Evolutionary conservation across 1,140 invertebrate species (phyloP).

Genomic region (Akabosia matsudoensis): DNA sequence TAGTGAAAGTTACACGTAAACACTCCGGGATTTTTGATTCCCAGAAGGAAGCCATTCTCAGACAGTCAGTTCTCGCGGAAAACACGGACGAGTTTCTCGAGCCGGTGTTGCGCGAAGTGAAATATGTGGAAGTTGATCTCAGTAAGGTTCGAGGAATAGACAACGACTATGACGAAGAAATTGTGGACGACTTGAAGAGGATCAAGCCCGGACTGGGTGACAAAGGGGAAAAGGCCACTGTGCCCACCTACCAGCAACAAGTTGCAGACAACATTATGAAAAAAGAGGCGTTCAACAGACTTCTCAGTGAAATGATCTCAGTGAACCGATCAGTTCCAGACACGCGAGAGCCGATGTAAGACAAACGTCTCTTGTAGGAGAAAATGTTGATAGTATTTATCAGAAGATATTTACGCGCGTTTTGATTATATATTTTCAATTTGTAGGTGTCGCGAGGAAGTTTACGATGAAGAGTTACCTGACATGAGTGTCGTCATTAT

Average conservation of each 20-base stretch:
- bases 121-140: slow-evolving; percentile 41
- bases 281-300: slow-evolving; percentile 84
- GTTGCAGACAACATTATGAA: slow-evolving; percentile 70
- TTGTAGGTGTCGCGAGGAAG: slow-evolving; percentile 57
- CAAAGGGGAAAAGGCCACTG: slow-evolving; percentile 57
- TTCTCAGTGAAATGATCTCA: slow-evolving; percentile 83
- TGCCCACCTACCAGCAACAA: slow-evolving; percentile 49
- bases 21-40: not conserved
- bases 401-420: not conserved
- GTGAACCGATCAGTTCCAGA: slow-evolving; percentile 77
- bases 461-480: slow-evolving; percentile 59
- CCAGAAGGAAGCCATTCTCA: not conserved
- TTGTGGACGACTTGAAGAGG: slow-evolving; percentile 55
- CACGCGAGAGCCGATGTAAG: slow-evolving; percentile 70
- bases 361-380: slow-evolving; percentile 32
- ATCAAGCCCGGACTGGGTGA: slow-evolving; percentile 64
- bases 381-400: not conserved
- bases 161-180: slow-evolving; percentile 45
- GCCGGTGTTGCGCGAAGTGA: slow-evolving; percentile 39
- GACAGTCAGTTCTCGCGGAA: slow-evolving; percentile 25
- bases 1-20: not conserved
- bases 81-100: slow-evolving; percentile 44
- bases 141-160: not conserved
- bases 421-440: too few relatives aligned
- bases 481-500: slow-evolving; percentile 71